phyloP scores from a whole-genome alignment of 2,888 invertebrate species.

The Xestia ashworthii region DNA sequence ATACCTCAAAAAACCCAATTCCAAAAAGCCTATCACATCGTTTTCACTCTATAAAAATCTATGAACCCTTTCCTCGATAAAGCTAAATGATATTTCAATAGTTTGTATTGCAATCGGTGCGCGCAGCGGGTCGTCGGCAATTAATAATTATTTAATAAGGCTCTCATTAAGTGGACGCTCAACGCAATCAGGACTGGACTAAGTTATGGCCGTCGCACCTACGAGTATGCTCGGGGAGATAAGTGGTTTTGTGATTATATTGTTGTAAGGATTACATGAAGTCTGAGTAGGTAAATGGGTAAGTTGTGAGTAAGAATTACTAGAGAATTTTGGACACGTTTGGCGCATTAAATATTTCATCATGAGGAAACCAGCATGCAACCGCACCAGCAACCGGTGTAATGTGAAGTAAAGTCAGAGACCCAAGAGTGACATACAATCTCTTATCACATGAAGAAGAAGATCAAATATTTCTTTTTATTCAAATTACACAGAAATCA shows the following conservation, averaged over 20 bases:
- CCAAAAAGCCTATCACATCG: not conserved
- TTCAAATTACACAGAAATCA: not conserved
- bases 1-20: not conserved
- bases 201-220: slow-evolving; percentile 71
- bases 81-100: slow-evolving; percentile 74
- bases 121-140: slow-evolving; percentile 80
- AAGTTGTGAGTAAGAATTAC: not conserved
- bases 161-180: slow-evolving; percentile 77
- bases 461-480: too few species aligned
- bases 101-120: slow-evolving; percentile 73
- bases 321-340: not conserved
- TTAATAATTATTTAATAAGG: slow-evolving; percentile 85
- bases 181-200: slow-evolving; percentile 70
- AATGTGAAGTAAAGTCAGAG: too few species aligned
- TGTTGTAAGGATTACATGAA: not conserved
- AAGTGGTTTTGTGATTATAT: slow-evolving; percentile 38
- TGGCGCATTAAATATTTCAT: not conserved
- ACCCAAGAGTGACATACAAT: too few species aligned
- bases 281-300: not conserved
- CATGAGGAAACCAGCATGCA: not conserved
- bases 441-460: too few species aligned
- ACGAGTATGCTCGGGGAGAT: slow-evolving; percentile 36
- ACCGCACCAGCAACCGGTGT: too few species aligned
- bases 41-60: slow-evolving; percentile 26
- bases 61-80: slow-evolving; percentile 14